phyloP scores from a whole-genome alignment of 1,140 invertebrate species.

The Hetaerina americana region DNA sequence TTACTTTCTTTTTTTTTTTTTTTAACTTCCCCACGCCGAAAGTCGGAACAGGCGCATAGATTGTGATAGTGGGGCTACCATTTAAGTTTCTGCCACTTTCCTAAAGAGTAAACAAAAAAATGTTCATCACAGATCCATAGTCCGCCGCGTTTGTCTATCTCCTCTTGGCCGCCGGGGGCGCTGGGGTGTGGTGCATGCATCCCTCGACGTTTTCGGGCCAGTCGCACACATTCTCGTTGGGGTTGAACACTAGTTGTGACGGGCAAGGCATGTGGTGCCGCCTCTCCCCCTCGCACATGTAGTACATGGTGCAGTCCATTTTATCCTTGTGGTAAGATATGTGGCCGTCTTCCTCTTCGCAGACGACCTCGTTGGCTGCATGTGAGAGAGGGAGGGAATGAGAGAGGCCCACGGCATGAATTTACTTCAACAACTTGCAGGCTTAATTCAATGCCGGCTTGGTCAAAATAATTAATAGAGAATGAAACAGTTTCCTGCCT shows the following conservation, averaged over 20 bases:
- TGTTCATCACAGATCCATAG: neutral
- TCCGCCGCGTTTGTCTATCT: neutral
- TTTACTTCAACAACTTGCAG: constrained; percentile 10
- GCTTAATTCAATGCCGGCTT: too few relatives aligned
- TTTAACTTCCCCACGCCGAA: too few relatives aligned
- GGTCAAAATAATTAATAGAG: neutral
- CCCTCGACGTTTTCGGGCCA: constrained; percentile 91
- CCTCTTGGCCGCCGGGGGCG: constrained; percentile 40
- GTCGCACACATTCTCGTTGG: constrained; percentile 86
- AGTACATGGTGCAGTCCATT: constrained; percentile 83
- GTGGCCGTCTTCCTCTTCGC: constrained; percentile 85
- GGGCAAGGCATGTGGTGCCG: constrained; percentile 96
- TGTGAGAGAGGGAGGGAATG: constrained; percentile 15
- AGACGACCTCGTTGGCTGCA: constrained; percentile 72
- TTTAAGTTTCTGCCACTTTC: neutral
- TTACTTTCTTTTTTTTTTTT: too few relatives aligned
- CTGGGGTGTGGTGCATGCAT: constrained; percentile 66
- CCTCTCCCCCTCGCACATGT: constrained; percentile 91
- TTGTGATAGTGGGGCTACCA: too few relatives aligned
- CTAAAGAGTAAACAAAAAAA: neutral
- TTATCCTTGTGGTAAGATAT: constrained; percentile 86
- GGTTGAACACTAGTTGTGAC: constrained; percentile 85
- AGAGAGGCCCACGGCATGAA: too few relatives aligned
- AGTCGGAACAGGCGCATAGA: too few relatives aligned
- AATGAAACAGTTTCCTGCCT: neutral